Base-by-base conservation (phyloP, 2,113 vertebrate genomes). In the Panthera uncia region DNA sequence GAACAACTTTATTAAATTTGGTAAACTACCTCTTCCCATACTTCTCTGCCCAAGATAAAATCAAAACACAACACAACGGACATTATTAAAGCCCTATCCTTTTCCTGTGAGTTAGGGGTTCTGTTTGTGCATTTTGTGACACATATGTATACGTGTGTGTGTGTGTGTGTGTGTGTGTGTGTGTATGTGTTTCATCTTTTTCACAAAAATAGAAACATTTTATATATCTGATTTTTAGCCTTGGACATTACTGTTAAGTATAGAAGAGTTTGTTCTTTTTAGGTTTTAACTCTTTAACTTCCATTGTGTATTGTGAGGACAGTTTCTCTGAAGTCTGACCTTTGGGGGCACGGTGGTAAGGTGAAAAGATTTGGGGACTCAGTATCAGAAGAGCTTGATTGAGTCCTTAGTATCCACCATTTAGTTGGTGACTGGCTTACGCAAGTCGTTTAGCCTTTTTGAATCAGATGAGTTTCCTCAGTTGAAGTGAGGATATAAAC, bases 301-400 rank as follows among this genome's bases (percentile, higher is more conserved):
- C 29, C 45, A 79, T 91, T 96, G 50, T 86, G 73, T 92, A 79
- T 91, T 96, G 50, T 86, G 73, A 96, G 96, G 80, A 50, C 4
- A 55, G 45, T 94, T 92, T 71, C 27, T 55, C 19, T 71, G 68
- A 50, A 63, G 50, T 94, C 18, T 92, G 41, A 87, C 7, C n/a
- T 89, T 92, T 92, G 80, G 73, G 36, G 52, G 5, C 74, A 36
- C 14, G 61, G 27, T 78, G 36, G 74, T 92, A 57, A 73, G 25
- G 18, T 93, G 45, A 82, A 94, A 90, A 78, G 57, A 55, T 38
- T 66, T 79, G 71, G 93, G 52, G 14, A n/a, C 33, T 87, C 55
- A n/a, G 31, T 78, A 33, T 94, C 83, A 38, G 41, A 93, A 33
- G 41, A 50, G 33, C 38, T 93, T 92, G 21, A 11, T 33, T 38